Percentiles rank a stretch among this genome's conserved stretches.
Evolutionary conservation across 2,113 vertebrate genomes (phyloP).

Genomic region (Alethe castanea): DNA sequence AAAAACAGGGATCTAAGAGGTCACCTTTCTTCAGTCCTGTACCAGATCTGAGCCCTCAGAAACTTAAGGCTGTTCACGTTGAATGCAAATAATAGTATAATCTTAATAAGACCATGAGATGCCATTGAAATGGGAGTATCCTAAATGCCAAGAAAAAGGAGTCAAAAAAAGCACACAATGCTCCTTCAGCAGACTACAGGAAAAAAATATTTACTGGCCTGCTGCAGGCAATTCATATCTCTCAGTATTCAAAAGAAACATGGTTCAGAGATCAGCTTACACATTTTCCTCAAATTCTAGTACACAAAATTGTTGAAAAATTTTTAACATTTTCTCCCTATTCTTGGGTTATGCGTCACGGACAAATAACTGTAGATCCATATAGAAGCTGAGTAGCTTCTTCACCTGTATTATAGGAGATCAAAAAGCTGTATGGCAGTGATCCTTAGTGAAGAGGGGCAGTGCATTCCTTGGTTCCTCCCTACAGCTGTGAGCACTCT

Average conservation of each 20-base stretch:
- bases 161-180: not conserved
- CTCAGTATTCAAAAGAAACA: not conserved
- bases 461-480: not conserved
- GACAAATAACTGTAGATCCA: not conserved
- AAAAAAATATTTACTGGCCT: not conserved
- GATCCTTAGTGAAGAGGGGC: not conserved
- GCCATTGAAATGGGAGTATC: not conserved
- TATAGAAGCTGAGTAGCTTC: not conserved
- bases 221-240: not conserved
- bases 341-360: not conserved
- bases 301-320: accelerated
- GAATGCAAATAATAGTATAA: not conserved
- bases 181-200: not conserved
- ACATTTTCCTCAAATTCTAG: not conserved
- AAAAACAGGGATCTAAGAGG: not conserved
- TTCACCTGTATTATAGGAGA: not conserved
- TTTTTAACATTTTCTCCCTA: not conserved
- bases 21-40: not conserved
- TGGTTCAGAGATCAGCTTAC: not conserved
- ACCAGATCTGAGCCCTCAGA: not conserved
- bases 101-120: not conserved
- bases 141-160: not conserved
- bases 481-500: not conserved
- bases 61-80: not conserved
- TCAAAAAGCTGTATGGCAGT: not conserved